Percentiles rank a stretch among this genome's conserved stretches.
phyloP scores from a whole-genome alignment of 2,797 vertebrate species.

The Ficedula albicollis region DNA sequence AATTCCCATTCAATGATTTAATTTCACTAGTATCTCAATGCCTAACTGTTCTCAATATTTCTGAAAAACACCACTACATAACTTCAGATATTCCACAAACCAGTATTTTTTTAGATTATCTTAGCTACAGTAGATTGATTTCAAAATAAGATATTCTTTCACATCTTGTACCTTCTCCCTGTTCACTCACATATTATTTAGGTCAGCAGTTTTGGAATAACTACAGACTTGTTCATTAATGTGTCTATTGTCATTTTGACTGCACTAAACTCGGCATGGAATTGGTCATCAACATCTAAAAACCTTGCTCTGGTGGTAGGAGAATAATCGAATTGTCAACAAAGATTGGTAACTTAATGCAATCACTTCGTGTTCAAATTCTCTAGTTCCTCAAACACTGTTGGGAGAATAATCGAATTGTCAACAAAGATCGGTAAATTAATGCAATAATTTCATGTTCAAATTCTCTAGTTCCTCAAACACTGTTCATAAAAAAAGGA shows the following conservation, averaged over 20 bases:
- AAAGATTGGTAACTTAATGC: background rate
- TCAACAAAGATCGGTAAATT: background rate
- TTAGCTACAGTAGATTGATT: background rate
- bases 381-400: background rate
- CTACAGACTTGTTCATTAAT: background rate
- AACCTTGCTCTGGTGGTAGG: background rate
- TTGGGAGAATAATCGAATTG: background rate
- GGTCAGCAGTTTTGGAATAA: background rate
- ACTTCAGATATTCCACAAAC: background rate
- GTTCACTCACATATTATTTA: background rate
- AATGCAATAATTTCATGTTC: background rate
- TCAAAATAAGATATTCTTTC: background rate
- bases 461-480: background rate
- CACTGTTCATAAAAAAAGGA: background rate
- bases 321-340: background rate
- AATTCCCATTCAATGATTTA: background rate
- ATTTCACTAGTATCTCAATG: rapidly evolving
- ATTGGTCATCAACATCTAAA: background rate
- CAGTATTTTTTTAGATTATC: background rate
- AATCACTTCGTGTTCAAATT: background rate
- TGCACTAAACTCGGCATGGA: background rate
- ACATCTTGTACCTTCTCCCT: background rate
- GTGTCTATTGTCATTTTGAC: background rate
- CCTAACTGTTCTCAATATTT: background rate
- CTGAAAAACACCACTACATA: background rate